Conservation (phyloP, 2,113 vertebrate genomes). For the Phyllopteryx taeniolatus region DNA sequence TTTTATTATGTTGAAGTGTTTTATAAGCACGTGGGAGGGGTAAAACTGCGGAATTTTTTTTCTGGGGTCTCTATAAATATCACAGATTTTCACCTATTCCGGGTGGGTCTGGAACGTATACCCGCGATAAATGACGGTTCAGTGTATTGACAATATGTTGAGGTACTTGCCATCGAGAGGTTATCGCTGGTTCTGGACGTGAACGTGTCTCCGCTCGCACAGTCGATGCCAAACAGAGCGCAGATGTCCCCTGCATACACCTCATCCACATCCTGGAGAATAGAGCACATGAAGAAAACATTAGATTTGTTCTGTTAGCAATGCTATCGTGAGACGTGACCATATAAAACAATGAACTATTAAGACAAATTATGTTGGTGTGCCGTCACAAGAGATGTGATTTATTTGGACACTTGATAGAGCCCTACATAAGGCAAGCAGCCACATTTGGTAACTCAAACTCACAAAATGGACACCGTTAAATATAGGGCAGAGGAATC, state of each 20-base stretch:
- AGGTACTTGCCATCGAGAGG: constrained; percentile 86
- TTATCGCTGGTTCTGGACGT: constrained; percentile 74
- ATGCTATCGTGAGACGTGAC: not conserved
- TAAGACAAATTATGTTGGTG: too few species aligned
- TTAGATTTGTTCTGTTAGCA: not conserved
- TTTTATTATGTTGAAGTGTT: too few species aligned
- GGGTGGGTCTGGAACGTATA: not conserved
- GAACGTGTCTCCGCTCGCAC: constrained; percentile 96
- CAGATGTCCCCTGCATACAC: constrained; percentile 93
- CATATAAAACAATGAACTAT: not conserved
- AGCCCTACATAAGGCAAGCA: too few species aligned
- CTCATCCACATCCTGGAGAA: constrained; percentile 84
- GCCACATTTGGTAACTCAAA: too few species aligned
- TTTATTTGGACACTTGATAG: too few species aligned
- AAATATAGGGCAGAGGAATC: too few species aligned
- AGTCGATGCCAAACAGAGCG: constrained; percentile 94
- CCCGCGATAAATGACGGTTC: not conserved
- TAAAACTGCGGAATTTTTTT: too few species aligned
- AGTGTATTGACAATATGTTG: not conserved
- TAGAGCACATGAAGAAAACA: not conserved
- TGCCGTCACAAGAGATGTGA: too few species aligned
- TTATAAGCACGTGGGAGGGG: too few species aligned
- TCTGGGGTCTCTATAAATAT: too few species aligned
- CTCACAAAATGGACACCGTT: too few species aligned
- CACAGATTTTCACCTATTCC: not conserved